Percentiles rank a stretch among this genome's conserved stretches.
These are phyloP conservation scores for Heterodera carotae DNA, from an alignment of 1,140 invertebrate genomes.

Conservation along the genomic window DNA sequence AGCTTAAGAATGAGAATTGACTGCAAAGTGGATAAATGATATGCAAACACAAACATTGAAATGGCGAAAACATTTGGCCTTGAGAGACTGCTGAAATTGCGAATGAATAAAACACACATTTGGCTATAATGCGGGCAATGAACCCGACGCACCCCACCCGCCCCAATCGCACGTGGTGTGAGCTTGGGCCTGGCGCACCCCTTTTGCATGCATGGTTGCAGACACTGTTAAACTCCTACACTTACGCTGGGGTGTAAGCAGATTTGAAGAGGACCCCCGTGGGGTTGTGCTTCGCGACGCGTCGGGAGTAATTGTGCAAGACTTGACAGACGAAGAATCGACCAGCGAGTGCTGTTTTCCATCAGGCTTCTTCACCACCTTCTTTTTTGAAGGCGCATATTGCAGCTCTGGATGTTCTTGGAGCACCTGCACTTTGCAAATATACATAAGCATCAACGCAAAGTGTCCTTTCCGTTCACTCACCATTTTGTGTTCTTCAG, in stretches of 20 bases:
- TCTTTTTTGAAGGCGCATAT: constrained; percentile 51
- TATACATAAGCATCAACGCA: neutral
- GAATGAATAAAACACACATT: neutral
- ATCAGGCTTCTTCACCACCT: constrained; percentile 37
- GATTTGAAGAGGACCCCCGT: constrained; percentile 7
- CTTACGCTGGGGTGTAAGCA: constrained; percentile 26
- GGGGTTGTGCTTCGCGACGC: constrained; percentile 28
- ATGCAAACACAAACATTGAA: constrained; percentile 29
- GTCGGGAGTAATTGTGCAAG: constrained; percentile 27
- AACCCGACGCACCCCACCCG: too few species aligned
- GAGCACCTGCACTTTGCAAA: constrained; percentile 37
- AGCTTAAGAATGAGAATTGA: constrained; percentile 28
- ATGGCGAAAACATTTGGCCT: constrained; percentile 34
- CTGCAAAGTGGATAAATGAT: neutral
- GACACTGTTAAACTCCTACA: neutral
- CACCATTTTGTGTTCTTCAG: constrained; percentile 57
- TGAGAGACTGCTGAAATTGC: constrained; percentile 25
- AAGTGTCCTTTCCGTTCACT: neutral
- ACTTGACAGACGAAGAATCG: constrained; percentile 31
- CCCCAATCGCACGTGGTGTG: too few species aligned
- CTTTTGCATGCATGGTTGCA: too few species aligned
- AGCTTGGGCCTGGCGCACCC: too few species aligned
- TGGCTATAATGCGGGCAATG: too few species aligned
- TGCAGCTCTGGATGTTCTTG: constrained; percentile 53
- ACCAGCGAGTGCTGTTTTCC: constrained; percentile 18